Evolutionary conservation across 2,888 invertebrate species (phyloP).

Genomic region (Amiota communis): DNA sequence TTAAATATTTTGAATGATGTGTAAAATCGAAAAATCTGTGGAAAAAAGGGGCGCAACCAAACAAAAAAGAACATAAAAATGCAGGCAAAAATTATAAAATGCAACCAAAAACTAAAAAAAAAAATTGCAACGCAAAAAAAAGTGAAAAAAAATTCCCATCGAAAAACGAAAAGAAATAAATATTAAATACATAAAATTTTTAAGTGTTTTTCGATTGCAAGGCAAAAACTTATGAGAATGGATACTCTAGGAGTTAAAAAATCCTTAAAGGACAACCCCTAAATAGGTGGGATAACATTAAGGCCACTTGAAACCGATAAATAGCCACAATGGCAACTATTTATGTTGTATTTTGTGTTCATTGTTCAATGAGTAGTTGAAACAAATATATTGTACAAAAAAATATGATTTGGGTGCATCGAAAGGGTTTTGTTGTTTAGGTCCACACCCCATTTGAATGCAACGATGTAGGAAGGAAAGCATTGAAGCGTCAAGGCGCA

Average conservation of each 20-base stretch:
- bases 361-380: slow-evolving; percentile 64
- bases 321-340: slow-evolving; percentile 53
- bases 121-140: slow-evolving; percentile 42
- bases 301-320: slow-evolving; percentile 49
- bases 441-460: not conserved
- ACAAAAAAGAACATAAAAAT: slow-evolving; percentile 56
- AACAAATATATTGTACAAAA: no score
- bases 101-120: slow-evolving; percentile 28
- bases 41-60: slow-evolving; percentile 8
- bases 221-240: not conserved
- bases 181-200: slow-evolving; percentile 27
- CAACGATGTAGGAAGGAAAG: slow-evolving; percentile 39
- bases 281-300: slow-evolving; percentile 1
- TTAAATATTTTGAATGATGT: slow-evolving; percentile 61
- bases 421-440: slow-evolving; percentile 15
- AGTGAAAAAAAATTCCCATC: slow-evolving; percentile 38
- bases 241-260: not conserved
- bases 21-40: slow-evolving; percentile 30
- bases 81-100: slow-evolving; percentile 60
- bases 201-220: slow-evolving; percentile 27
- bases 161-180: slow-evolving; percentile 32
- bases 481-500: slow-evolving; percentile 60
- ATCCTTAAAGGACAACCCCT: slow-evolving; percentile 1
- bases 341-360: slow-evolving; percentile 39
- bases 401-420: slow-evolving; percentile 63